Conservation (phyloP, 2,888 invertebrate genomes). For the Diadegma fenestrale region DNA sequence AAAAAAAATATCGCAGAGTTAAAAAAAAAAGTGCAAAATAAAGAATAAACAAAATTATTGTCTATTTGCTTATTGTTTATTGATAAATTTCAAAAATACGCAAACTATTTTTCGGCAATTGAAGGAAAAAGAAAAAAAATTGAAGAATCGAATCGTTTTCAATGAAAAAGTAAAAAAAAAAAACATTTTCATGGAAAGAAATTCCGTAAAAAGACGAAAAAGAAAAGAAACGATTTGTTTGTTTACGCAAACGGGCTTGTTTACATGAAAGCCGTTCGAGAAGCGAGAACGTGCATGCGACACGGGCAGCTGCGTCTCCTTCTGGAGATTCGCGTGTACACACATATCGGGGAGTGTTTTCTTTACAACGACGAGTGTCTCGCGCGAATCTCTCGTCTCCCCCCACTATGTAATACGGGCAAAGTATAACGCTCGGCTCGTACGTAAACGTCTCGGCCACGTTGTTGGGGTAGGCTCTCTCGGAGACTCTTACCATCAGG, state of each 20-base stretch:
- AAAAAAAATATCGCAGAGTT: too few relatives aligned
- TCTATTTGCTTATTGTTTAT: too few relatives aligned
- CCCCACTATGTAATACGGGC: constrained; percentile 50
- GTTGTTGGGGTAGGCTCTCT: constrained; percentile 79
- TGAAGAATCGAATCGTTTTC: not conserved
- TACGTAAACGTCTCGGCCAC: constrained; percentile 66
- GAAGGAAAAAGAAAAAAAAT: not conserved
- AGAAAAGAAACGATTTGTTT: not conserved
- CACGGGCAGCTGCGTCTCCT: not conserved
- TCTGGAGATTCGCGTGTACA: not conserved
- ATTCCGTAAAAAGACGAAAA: not conserved
- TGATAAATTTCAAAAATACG: too few relatives aligned
- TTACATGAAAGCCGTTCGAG: not conserved
- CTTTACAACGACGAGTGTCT: constrained; percentile 29
- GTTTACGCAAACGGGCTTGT: too few relatives aligned
- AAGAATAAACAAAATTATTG: too few relatives aligned
- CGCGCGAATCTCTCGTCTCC: constrained; percentile 60
- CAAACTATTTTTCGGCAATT: not conserved
- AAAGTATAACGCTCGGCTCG: constrained; percentile 49
- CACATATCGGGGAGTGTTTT: constrained; percentile 24
- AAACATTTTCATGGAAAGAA: too few relatives aligned
- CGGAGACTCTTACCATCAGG: constrained; percentile 76
- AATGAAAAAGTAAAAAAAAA: not conserved
- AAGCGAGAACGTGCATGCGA: not conserved
- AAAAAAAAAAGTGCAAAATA: too few relatives aligned